phyloP scores from a whole-genome alignment of 2,113 vertebrate genomes.

The Anser brachyrhynchus region DNA sequence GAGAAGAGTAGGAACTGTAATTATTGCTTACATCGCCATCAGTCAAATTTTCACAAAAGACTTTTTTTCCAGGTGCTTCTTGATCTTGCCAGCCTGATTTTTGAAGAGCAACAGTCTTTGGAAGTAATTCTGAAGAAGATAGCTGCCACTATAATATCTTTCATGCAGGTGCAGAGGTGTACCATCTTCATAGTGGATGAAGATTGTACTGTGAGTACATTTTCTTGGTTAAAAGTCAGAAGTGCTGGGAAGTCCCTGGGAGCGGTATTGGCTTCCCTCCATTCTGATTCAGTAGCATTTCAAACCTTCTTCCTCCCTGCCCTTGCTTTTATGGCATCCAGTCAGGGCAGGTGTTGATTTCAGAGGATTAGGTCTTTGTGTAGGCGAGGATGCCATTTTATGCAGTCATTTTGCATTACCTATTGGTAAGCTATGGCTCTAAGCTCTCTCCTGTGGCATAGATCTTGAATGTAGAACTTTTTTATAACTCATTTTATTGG shows the following conservation, averaged over 20 bases:
- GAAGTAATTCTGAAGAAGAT: slow-evolving; percentile 96
- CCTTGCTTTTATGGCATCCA: not conserved
- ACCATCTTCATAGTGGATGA: slow-evolving; percentile 93
- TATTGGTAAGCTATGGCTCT: not conserved
- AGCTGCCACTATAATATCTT: slow-evolving; percentile 93
- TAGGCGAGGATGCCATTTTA: not conserved
- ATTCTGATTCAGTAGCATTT: not conserved
- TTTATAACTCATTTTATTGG: not conserved
- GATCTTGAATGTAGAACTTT: not conserved
- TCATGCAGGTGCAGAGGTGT: slow-evolving; percentile 96
- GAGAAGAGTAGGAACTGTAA: not conserved
- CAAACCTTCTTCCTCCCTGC: not conserved
- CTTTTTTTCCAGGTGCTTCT: slow-evolving; percentile 85
- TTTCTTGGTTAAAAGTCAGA: not conserved
- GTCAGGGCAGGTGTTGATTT: not conserved
- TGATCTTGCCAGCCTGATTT: slow-evolving; percentile 95
- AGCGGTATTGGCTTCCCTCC: not conserved
- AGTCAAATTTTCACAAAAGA: not conserved
- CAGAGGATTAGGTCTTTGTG: not conserved
- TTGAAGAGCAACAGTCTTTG: slow-evolving; percentile 95
- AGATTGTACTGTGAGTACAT: slow-evolving; percentile 85
- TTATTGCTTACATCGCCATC: not conserved
- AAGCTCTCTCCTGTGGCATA: not conserved
- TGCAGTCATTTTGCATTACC: not conserved
- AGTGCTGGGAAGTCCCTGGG: not conserved